Percentiles rank a stretch among this genome's conserved stretches.
These are phyloP conservation scores for Amphiprion ocellaris DNA, from an alignment of 2,113 vertebrate genomes.

Conservation along the genomic window DNA sequence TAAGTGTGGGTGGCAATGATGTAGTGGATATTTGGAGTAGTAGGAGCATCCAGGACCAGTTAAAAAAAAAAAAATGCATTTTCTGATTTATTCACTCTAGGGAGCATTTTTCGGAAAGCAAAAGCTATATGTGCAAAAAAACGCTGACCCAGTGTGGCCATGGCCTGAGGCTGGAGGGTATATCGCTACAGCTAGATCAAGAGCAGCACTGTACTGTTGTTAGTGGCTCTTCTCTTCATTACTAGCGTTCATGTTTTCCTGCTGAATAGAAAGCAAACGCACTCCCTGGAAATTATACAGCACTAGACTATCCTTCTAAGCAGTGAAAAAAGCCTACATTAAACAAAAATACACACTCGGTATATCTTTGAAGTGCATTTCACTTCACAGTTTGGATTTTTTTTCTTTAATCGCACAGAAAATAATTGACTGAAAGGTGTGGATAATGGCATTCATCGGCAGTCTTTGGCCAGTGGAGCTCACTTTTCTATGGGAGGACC, in stretches of 20 bases:
- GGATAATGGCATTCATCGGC: neutral
- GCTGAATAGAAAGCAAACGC: slow-evolving; percentile 39
- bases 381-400: neutral
- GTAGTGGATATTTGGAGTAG: slow-evolving; percentile 44
- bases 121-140: slow-evolving; percentile 27
- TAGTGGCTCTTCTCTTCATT: slow-evolving; percentile 53
- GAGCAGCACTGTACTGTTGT: slow-evolving; percentile 50
- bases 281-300: slow-evolving; percentile 26
- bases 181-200: slow-evolving; percentile 49
- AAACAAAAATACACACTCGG: neutral
- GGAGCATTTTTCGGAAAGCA: slow-evolving; percentile 54
- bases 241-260: slow-evolving; percentile 24
- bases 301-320: neutral
- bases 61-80: slow-evolving; percentile 11
- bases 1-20: slow-evolving; percentile 42
- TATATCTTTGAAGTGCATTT: neutral
- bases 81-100: slow-evolving; percentile 44
- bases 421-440: slow-evolving; percentile 3
- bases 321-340: neutral
- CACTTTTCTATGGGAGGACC: neutral
- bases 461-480: neutral
- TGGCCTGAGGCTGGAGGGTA: slow-evolving; percentile 42
- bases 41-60: slow-evolving; percentile 17
- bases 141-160: slow-evolving; percentile 18
- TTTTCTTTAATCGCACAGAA: neutral